These are phyloP conservation scores for Campoletis sonorensis DNA, from an alignment of 1,140 invertebrate genomes.

Conservation along the genomic window DNA sequence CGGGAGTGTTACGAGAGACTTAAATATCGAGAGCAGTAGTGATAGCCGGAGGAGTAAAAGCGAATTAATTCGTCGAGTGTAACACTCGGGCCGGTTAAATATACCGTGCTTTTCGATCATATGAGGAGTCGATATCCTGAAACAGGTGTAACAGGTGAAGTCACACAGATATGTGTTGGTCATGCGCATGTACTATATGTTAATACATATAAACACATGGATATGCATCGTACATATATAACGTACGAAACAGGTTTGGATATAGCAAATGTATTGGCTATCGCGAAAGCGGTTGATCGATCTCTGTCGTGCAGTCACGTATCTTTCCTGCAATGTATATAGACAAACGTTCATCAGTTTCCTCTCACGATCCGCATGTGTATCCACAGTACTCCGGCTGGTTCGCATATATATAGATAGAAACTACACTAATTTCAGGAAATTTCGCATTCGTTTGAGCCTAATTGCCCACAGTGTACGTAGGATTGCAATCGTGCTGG, in stretches of 20 bases:
- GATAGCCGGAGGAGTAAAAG: constrained; percentile 22
- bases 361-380: background rate
- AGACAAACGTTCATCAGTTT: background rate
- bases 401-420: too few species aligned
- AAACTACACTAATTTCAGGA: background rate
- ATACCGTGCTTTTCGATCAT: constrained; percentile 13
- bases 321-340: background rate
- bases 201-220: background rate
- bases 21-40: background rate
- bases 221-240: constrained; percentile 2
- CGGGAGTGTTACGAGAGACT: background rate
- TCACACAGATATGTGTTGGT: constrained; percentile 6
- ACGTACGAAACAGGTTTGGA: constrained; percentile 30
- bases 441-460: background rate
- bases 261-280: constrained; percentile 25
- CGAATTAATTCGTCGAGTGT: constrained; percentile 35
- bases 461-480: background rate
- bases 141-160: constrained; percentile 47
- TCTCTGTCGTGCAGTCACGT: background rate
- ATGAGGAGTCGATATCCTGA: background rate
- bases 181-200: background rate
- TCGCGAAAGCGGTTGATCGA: constrained; percentile 42
- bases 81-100: constrained; percentile 1
- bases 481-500: background rate
- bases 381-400: background rate